phyloP scores from a whole-genome alignment of 1,140 invertebrate species.

The Brachionus plicatilis region DNA sequence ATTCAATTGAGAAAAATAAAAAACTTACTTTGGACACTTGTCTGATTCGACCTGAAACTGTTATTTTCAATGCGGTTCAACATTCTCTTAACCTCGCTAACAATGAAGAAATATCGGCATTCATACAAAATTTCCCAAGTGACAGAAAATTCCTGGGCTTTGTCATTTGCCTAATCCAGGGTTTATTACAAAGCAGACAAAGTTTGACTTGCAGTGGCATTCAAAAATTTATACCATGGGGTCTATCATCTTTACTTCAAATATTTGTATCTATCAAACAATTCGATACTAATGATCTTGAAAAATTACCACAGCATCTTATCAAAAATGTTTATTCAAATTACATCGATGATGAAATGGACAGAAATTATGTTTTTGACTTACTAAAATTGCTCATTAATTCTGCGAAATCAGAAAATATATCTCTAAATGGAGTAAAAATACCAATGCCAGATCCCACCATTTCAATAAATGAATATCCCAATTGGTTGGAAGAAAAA shows the following conservation, averaged over 20 bases:
- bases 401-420: background rate
- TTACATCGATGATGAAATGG: slow-evolving; percentile 28
- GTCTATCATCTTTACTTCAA: slow-evolving; percentile 13
- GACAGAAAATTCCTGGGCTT: slow-evolving; percentile 5
- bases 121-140: background rate
- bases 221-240: slow-evolving; percentile 12
- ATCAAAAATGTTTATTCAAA: slow-evolving; percentile 19
- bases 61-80: slow-evolving; percentile 15
- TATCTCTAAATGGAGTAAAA: background rate
- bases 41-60: background rate
- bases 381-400: background rate
- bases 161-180: background rate
- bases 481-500: slow-evolving; percentile 20
- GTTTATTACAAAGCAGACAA: slow-evolving; percentile 8
- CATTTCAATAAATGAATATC: background rate
- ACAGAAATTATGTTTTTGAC: background rate
- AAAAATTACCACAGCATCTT: background rate
- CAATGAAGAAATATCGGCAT: background rate
- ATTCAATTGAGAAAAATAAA: slow-evolving; percentile 19
- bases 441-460: background rate
- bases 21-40: slow-evolving; percentile 8
- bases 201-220: background rate
- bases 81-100: background rate
- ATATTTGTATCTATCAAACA: background rate
- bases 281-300: background rate